These are phyloP conservation scores for Aporophyla lueneburgensis DNA, from an alignment of 2,888 invertebrate species.

Conservation along the genomic window DNA sequence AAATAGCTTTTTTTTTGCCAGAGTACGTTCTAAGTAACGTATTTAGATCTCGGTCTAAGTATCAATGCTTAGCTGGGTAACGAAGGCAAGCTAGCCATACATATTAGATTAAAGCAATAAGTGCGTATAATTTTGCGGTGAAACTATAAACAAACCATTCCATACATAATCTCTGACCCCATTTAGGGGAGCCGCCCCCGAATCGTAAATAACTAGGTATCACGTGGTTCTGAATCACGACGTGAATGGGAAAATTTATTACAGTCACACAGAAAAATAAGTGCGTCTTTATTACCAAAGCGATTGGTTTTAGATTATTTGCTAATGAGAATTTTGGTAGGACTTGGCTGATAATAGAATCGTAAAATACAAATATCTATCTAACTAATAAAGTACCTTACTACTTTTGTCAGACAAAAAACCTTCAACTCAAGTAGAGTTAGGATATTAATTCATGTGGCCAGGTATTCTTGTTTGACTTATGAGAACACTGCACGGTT, in stretches of 20 bases:
- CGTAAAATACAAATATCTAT: conserved; percentile 7
- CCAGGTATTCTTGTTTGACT: neutral
- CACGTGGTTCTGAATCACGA: conserved; percentile 72
- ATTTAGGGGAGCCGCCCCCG: conserved; percentile 66
- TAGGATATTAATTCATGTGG: neutral
- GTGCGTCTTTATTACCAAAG: conserved; percentile 58
- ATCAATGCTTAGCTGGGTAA: conserved; percentile 3
- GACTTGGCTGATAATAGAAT: conserved; percentile 11
- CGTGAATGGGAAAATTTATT: conserved; percentile 74
- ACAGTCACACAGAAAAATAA: conserved; percentile 71
- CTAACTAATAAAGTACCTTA: neutral
- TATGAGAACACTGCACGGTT: neutral
- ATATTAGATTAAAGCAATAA: conserved; percentile 54
- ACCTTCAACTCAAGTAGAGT: neutral
- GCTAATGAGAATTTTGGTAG: conserved; percentile 32
- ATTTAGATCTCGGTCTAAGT: neutral
- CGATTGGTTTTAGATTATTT: conserved; percentile 52
- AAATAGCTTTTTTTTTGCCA: too few relatives aligned
- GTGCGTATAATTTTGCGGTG: conserved; percentile 63
- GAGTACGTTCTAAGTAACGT: neutral
- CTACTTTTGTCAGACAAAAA: too few relatives aligned
- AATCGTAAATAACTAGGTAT: conserved; percentile 75
- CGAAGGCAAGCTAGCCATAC: conserved; percentile 7
- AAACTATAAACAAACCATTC: conserved; percentile 66
- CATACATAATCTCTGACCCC: conserved; percentile 74